Percentiles rank a stretch among this genome's conserved stretches.
Evolutionary conservation across 1,140 invertebrate genomes (phyloP).

Genomic region (Venturia canescens): DNA sequence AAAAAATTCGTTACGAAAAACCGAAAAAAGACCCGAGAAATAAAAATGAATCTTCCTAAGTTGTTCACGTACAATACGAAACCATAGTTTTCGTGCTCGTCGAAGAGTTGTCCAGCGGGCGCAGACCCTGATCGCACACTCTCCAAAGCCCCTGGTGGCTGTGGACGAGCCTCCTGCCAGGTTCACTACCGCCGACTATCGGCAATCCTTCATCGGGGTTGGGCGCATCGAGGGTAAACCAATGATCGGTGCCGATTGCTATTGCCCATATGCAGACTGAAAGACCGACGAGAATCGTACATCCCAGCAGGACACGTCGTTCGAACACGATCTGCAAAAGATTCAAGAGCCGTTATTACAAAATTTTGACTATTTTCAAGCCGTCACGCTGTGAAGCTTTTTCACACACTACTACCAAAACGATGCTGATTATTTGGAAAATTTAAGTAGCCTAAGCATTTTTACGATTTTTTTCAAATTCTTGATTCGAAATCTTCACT

Average conservation of each 20-base stretch:
- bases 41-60: background rate
- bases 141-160: conserved; percentile 84
- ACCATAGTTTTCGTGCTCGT: conserved; percentile 45
- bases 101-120: conserved; percentile 57
- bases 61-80: conserved; percentile 63
- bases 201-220: conserved; percentile 57
- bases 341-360: no score
- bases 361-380: no score
- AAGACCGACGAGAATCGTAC: conserved; percentile 82
- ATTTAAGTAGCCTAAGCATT: background rate
- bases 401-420: no score
- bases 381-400: no score
- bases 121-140: conserved; percentile 77
- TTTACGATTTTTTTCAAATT: background rate
- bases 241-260: conserved; percentile 86
- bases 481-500: no score
- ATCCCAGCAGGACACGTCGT: conserved; percentile 82
- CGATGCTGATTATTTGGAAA: no score
- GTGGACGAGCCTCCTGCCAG: conserved; percentile 62
- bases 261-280: conserved; percentile 84
- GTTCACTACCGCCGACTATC: conserved; percentile 57
- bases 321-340: conserved; percentile 81
- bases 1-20: background rate
- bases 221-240: conserved; percentile 82
- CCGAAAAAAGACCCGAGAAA: background rate